Base-by-base conservation (phyloP, 2,888 invertebrate species). In the Agrotis clavis region DNA sequence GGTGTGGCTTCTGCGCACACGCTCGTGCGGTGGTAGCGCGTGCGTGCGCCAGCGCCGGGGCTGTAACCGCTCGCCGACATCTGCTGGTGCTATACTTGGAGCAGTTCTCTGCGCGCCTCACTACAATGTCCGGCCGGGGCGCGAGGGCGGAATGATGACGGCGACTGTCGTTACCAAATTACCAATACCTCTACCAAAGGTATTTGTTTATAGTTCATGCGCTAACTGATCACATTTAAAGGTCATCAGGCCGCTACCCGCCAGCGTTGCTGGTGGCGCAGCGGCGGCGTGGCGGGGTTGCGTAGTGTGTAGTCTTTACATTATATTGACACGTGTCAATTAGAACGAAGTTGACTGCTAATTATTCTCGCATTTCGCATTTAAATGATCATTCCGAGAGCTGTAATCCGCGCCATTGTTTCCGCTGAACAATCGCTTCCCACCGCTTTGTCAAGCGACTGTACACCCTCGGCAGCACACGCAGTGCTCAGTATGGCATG, bases 361-460 rank as follows among this genome's bases (percentile, higher is more conserved):
- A 88, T 87, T 85, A 81, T 82, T 72, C 48, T 59, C 50, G 53
- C 75, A 81, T 81, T 79, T 85, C 65, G 77, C 83, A 88, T 87
- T 87, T 82, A 85, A 86, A 88, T 84, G 53, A 77, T 67, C 71
- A 62, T 77, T 70, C 71, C 71, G 74, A 66, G 80, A 82, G 77
- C 80, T 75, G 82, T 89, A 87, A 88, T 87, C 86, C 83, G 72
- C 59, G 68, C 86, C 72, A 88, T 90, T 91, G 90, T 89, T 81
- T 83, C 77, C 71, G 72, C 19, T 67, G 71, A 84, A 87, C 86
- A 87, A 89, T 87, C 81, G 69, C 68, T 87, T 87, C 80, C 77
- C 83, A 84, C 71, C 73, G 59, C 54, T 35, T 47, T 19, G 63
- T 48, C 30, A 56, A 16, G n/a, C 57, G 25, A 71, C 16, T 70